Base-by-base conservation (phyloP, 2,888 invertebrate species). In the Piscicola geometra region DNA sequence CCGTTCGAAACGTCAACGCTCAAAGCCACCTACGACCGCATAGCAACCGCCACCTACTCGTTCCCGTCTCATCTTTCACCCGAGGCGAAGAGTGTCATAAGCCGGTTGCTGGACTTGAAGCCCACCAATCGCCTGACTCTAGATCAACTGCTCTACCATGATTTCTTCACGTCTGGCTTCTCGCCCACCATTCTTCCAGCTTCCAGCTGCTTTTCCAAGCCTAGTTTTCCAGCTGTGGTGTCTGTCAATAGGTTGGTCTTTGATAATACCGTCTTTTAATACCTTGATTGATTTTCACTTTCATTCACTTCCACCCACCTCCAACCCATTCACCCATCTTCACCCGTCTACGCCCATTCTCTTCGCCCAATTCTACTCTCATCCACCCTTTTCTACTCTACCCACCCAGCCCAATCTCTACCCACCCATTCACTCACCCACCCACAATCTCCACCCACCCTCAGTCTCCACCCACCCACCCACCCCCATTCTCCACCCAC, bases 111-210 rank as follows among this genome's bases (percentile, higher is more conserved):
- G 47, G 92, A 93, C 85, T 90, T 91, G 0, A 91, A 93, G 82
- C 96, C 96, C 0, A 87, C 89, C 64, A 89, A 89, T 78, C 89
- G 96, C 56, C 96, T 96, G 0, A 90, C 90, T 0, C 90, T 95
- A 67, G 88, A 89, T 77, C 89, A 91, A 81, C 87, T 96, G 76
- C 85, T 92, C 15, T 87, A 88, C 79, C 91, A 93, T 83, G 92
- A 92, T 32, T 89, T 88, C 81, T 86, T 89, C 79, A 85, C 85
- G 12, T 82, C 84, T 79, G 88, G 88, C 79, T 83, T 82, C 80
- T 84, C 86, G 70, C 88, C 88, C 1, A 81, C 82, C 18, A 82
- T 83, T 21, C 83, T 89, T 76, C 85, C 88, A 1, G 83, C 87
- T n/a, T 83, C 86, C 50, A 88, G 87, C 79, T 88, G 88, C 81